These are phyloP conservation scores for Montipora cactus DNA, from an alignment of 64 coral and sea anemone species.

Conservation along the genomic window DNA sequence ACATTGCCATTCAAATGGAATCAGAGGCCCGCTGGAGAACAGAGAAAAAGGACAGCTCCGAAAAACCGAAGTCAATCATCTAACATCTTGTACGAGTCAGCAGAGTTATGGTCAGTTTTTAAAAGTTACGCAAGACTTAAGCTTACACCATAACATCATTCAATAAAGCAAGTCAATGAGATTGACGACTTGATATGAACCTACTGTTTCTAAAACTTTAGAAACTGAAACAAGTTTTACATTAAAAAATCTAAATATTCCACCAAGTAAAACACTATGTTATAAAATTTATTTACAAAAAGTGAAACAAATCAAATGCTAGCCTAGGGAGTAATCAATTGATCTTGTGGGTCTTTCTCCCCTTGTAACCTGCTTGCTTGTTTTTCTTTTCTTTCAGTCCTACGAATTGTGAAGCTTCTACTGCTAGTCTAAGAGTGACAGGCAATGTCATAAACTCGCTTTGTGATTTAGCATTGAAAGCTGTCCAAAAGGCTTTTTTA, in stretches of 20 bases:
- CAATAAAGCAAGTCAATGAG: too few relatives aligned
- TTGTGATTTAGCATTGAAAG: conserved; percentile 4
- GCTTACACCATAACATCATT: neutral
- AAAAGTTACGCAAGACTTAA: neutral
- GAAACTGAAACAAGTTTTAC: too few relatives aligned
- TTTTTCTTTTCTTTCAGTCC: conserved; percentile 23
- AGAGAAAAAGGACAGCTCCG: conserved; percentile 6
- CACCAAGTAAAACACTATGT: neutral
- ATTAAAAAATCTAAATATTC: neutral
- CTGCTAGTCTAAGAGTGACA: conserved; percentile 10
- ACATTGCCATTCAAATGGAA: conserved; percentile 22
- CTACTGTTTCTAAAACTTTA: too few relatives aligned
- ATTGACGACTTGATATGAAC: neutral
- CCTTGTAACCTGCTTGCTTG: conserved; percentile 16
- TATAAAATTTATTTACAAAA: conserved; percentile 25
- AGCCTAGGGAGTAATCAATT: conserved; percentile 28
- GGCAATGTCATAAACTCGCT: conserved; percentile 24
- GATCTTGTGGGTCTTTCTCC: conserved; percentile 17
- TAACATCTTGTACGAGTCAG: neutral
- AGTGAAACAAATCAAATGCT: conserved; percentile 14
- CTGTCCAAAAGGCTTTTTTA: conserved; percentile 6
- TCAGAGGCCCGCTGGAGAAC: neutral
- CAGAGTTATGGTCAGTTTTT: neutral
- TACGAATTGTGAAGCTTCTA: conserved; percentile 27
- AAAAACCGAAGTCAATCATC: neutral